Evolutionary conservation across 2,797 vertebrate genomes (phyloP), one percentile per base, ranked within the genome.

Genomic region (Onychomys leucogaster): DNA sequence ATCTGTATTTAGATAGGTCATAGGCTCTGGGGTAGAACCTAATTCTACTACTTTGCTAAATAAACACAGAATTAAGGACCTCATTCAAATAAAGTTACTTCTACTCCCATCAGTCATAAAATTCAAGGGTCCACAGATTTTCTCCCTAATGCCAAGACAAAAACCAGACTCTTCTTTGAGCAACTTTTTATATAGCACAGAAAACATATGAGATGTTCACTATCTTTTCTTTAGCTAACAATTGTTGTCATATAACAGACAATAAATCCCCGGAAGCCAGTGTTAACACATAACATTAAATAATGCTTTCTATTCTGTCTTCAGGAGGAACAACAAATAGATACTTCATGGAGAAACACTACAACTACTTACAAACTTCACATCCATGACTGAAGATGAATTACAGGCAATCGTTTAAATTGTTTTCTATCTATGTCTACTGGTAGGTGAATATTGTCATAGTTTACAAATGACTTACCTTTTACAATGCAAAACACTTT

Each of bases 361-460:
- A 7, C 25, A 77, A 34, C 2, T 34, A 73, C 43, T 94, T 84
- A n/a, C 78, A 21, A 85, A 23, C 89, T 89, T 94, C 46, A 94
- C 63, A 87, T 67, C 17, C 16, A 41, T 83, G 29, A 37, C 3
- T 23, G 78, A 83, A 89, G 32, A 93, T 49, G 25, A 69, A 52
- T 80, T 87, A 41, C 78, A 46, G 5, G 27, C 27, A 43, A 80
- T 67, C 21, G 89, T 89, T 95, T 87, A 59, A 75, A 80, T 61
- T 43, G 27, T 10, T n/a, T 69, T 84, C n/a, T 49, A 78, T 43
- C 37, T 46, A 0, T 95, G 87, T 87, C 34, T 96, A 75, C 19
- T 87, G 37, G 71, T 93, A 93, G 69, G 29, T 46, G 89, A 93
- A 67, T 93, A 77, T 86, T 43, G 37, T 73, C 21, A 91, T 25